Evolutionary conservation across 2,113 vertebrate genomes (phyloP).

Genomic region (Lepisosteus osseus): DNA sequence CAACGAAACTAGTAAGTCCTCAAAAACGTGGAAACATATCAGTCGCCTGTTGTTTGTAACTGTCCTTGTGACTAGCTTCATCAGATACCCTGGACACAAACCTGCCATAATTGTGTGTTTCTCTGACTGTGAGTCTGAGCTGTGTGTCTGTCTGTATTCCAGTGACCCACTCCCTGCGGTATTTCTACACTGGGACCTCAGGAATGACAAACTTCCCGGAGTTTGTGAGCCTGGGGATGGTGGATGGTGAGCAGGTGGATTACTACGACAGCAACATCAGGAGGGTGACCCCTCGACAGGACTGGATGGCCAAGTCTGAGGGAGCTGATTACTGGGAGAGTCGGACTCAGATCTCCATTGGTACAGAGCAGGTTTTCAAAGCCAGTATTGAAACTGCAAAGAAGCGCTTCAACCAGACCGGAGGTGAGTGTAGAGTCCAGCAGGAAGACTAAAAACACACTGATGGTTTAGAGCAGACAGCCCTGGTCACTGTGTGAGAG

Average conservation of each 20-base stretch:
- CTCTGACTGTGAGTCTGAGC: neutral
- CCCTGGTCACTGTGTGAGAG: no score
- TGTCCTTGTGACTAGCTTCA: no score
- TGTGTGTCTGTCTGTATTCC: neutral
- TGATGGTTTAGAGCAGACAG: no score
- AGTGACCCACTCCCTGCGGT: neutral
- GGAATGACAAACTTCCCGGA: neutral
- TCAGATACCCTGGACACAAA: no score
- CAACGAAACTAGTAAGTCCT: no score
- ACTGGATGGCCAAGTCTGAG: neutral
- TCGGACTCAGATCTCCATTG: neutral
- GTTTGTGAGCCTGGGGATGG: neutral
- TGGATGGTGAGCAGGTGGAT: no score
- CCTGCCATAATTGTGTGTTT: no score
- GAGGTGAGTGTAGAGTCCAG: neutral
- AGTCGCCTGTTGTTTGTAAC: no score
- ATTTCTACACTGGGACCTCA: neutral
- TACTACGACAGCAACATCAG: neutral
- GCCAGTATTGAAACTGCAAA: neutral
- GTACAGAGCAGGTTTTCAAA: fast-evolving
- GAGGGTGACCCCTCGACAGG: neutral
- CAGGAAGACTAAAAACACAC: no score
- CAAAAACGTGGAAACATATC: no score
- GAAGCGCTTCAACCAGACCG: neutral
- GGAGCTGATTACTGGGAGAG: neutral